Base-by-base conservation (phyloP, 2,797 vertebrate species). In the Fistularia tabacaria region DNA sequence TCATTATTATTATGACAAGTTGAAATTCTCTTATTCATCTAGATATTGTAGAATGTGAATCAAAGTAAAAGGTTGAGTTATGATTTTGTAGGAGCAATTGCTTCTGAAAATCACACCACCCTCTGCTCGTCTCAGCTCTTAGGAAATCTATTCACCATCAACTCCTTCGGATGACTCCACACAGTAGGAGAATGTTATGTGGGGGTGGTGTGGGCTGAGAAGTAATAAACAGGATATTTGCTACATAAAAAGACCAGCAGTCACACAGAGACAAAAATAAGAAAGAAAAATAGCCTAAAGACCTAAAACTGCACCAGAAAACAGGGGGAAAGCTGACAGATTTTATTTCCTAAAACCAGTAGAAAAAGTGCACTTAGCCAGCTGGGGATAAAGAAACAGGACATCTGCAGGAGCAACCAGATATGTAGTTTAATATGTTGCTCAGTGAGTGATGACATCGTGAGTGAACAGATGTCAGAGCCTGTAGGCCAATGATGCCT, bases 101-200 rank as follows among this genome's bases (percentile, higher is more conserved):
- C 52, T 51, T 14, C 49, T 74, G 47, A 73, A 71, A 65, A 69
- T 46, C 54, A 10, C 62, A 62, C 62, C 57, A 68, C 57, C 45
- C 67, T 60, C 52, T 65, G 54, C 46, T 57, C 51, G 66, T 13
- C 54, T 69, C 46, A 44, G 46, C 37, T 63, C 49, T 64, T 36
- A 45, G 38, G 66, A 73, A 71, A 62, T 65, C 67, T 70, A 74
- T 73, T 73, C 66, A 51, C 66, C 58, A 73, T 62, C 51, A 68
- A 53, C 73, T 77, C 62, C 74, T 79, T 59, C 57, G 69, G 69
- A 79, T 81, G 68, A 76, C 61, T 73, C 68, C 64, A 69, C 66
- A 54, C 75, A 64, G 77, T 70, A 76, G 73, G 69, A 68, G 54
- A 66, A 71, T 48, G 64, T 51, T 56, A 69, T 54, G 66, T 71